Conservation (phyloP, 2,888 invertebrate genomes). For the Penaeus monodon region DNA sequence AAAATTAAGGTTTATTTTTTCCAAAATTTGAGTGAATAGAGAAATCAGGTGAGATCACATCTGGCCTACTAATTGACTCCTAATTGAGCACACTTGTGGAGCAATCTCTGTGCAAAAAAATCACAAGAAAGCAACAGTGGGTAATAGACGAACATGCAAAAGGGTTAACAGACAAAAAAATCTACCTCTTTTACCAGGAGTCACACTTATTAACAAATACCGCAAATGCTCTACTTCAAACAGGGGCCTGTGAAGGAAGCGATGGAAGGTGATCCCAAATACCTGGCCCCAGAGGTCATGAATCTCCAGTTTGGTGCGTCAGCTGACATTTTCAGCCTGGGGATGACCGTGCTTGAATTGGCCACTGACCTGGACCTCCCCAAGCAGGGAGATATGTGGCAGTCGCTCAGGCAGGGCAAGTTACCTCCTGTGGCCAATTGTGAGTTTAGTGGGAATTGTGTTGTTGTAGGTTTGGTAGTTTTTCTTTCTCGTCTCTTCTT, state of each 20-base stretch:
- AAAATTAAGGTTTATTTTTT: not conserved
- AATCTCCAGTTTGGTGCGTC: conserved; percentile 77
- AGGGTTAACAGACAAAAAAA: not conserved
- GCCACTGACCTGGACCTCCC: conserved; percentile 81
- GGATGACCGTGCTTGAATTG: conserved; percentile 80
- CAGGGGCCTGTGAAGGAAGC: conserved; percentile 59
- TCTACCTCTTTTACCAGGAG: not conserved
- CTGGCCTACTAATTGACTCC: too few relatives aligned
- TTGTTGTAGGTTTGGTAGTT: not conserved
- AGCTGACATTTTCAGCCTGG: conserved; percentile 82
- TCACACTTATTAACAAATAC: not conserved
- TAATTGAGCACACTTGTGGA: too few relatives aligned
- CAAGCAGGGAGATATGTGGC: conserved; percentile 79
- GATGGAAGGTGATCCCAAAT: conserved; percentile 81
- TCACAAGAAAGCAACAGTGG: too few relatives aligned
- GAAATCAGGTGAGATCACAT: too few relatives aligned
- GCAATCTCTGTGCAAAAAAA: too few relatives aligned
- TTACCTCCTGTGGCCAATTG: conserved; percentile 71
- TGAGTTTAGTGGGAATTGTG: conserved; percentile 16
- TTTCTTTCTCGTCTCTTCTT: not conserved
- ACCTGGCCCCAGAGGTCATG: conserved; percentile 81
- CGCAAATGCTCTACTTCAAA: not conserved
- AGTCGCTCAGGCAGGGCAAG: conserved; percentile 75
- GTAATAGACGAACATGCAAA: not conserved
- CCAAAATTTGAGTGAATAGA: not conserved